Evolutionary conservation across 1,140 invertebrate species (phyloP), one percentile per base, ranked within the genome.

Genomic region (Eriocheir sinensis): DNA sequence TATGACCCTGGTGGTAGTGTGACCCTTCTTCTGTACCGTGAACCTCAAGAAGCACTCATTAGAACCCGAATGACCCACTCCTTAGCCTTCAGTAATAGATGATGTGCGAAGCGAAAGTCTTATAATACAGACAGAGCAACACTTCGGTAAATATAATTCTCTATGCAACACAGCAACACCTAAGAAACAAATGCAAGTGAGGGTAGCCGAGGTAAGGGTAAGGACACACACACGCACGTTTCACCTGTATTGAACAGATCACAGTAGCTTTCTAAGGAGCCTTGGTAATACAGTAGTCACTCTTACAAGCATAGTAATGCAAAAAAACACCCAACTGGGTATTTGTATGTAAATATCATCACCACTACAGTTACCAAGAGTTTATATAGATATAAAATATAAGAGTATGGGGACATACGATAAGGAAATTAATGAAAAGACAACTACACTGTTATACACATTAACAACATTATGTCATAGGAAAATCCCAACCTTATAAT

Each of bases 221-320:
- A 72, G n/a, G 60, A 72, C 60, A 27, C 44, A 53, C 12, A 53
- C 48, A 4, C 27, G n/a, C 60, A 72, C 1, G 60, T 89, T 48
- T 89, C 40, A 89, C 40, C 88, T 89, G 88, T 86, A 93, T 93
- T 93, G 21, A 38, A 85, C 91, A 93, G 91, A 93, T 93, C 91
- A 85, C 91, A 93, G 91, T 36, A 60, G 44, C 41, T 44, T 41
- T 93, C 80, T 93, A 86, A 32, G 53, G 80, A 92, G 91, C 91
- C n/a, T 32, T 41, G 79, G 41, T 83, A 41, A 83, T 83, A 83
- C 38, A 60, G n/a, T 36, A 72, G 15, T 83, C 40, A 53, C 30
- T 85, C 21, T 86, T 81, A 83, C 12, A 93, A 93, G 91, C 91
- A 15, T 89, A 32, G 60, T 83, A 83, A 93, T 40, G 80, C 80